Conservation (phyloP, 2,797 vertebrate species). For the Scolopax bukidnonensis region DNA sequence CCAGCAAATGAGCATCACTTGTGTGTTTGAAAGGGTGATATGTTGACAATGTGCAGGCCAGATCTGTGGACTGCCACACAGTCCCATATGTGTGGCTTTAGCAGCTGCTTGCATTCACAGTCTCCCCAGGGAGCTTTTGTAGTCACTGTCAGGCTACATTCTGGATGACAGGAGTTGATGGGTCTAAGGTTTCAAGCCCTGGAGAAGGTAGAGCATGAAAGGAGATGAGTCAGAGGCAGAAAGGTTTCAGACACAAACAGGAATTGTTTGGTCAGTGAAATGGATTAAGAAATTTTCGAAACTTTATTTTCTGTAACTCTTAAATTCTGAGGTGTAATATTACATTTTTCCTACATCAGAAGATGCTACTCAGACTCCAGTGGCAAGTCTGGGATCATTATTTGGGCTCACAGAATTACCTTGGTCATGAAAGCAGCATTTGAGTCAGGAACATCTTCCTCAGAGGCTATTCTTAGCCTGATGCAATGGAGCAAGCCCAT, state of each 20-base stretch:
- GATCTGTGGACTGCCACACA: neutral
- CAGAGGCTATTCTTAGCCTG: neutral
- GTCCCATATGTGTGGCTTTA: neutral
- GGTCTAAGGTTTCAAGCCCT: constrained; percentile 22
- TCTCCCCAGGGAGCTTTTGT: neutral
- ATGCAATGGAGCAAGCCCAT: neutral
- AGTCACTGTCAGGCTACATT: constrained; percentile 46
- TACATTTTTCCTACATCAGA: neutral
- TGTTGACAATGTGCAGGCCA: neutral
- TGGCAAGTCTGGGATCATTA: neutral
- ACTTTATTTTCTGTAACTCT: neutral
- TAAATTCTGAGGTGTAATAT: neutral
- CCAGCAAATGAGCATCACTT: neutral
- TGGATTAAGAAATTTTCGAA: neutral
- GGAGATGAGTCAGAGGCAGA: neutral
- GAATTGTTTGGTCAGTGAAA: neutral
- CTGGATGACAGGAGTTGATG: neutral
- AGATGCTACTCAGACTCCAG: neutral
- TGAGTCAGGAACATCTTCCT: neutral
- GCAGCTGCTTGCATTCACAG: neutral
- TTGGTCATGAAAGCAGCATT: neutral
- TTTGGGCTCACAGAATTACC: neutral
- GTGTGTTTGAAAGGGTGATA: neutral
- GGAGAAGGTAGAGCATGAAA: neutral
- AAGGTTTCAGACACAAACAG: neutral